These are phyloP conservation scores for Bombus huntii DNA, from an alignment of 1,140 invertebrate species.

Conservation along the genomic window DNA sequence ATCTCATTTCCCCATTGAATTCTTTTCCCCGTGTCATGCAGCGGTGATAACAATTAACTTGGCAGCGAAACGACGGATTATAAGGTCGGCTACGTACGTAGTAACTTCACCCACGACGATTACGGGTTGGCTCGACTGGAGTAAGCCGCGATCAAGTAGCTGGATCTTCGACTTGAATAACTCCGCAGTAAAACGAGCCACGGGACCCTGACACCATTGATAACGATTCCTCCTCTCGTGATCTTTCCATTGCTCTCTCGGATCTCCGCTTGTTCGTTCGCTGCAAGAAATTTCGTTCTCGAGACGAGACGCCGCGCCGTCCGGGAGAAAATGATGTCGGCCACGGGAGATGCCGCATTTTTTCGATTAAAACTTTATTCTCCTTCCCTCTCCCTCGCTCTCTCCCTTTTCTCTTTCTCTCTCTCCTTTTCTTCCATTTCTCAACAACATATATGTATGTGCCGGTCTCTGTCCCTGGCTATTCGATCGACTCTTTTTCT, in stretches of 20 bases:
- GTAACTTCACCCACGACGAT: slow-evolving; percentile 25
- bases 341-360: slow-evolving; percentile 13
- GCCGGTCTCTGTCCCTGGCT: neutral
- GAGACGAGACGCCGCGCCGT: neutral
- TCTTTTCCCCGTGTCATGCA: too few relatives aligned
- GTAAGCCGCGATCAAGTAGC: slow-evolving; percentile 52
- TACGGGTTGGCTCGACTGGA: slow-evolving; percentile 26
- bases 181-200: slow-evolving; percentile 55
- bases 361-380: slow-evolving; percentile 20
- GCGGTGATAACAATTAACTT: slow-evolving; percentile 61
- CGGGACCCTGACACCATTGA: slow-evolving; percentile 67
- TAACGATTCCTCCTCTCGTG: slow-evolving; percentile 52
- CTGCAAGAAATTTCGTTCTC: slow-evolving; percentile 38
- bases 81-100: slow-evolving; percentile 27
- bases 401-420: neutral
- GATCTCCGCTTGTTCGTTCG: neutral
- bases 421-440: neutral
- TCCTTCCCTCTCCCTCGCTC: neutral
- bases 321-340: slow-evolving; percentile 33
- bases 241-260: slow-evolving; percentile 27
- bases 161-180: slow-evolving; percentile 53
- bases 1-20: slow-evolving; percentile 5
- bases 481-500: neutral
- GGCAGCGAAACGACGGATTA: slow-evolving; percentile 49
- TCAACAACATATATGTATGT: neutral